Conservation (phyloP, 2,797 vertebrate genomes). For the Thripadectes ignobilis region DNA sequence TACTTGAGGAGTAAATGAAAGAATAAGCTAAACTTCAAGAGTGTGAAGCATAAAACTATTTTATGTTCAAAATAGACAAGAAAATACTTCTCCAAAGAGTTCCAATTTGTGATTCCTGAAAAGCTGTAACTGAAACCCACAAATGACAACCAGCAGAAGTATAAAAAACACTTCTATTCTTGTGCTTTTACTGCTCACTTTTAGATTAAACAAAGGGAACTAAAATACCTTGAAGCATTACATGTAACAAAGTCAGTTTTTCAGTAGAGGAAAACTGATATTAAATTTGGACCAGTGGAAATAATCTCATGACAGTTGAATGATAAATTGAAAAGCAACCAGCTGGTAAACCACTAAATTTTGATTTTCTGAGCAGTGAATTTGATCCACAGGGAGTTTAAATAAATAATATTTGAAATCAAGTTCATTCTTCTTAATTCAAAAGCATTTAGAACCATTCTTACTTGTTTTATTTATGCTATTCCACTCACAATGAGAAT, state of each 20-base stretch:
- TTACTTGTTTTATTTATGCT: neutral
- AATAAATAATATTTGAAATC: neutral
- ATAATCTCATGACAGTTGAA: neutral
- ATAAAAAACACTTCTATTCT: neutral
- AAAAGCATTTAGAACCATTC: neutral
- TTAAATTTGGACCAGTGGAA: neutral
- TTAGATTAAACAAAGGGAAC: neutral
- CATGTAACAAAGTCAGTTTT: neutral
- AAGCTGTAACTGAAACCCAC: neutral
- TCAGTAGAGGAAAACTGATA: neutral
- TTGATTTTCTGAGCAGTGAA: neutral
- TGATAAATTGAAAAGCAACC: neutral
- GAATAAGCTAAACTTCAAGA: neutral
- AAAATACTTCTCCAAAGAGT: neutral
- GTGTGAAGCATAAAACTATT: accelerated
- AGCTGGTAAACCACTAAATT: neutral
- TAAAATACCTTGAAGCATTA: neutral
- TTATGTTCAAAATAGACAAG: neutral
- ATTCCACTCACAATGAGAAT: neutral
- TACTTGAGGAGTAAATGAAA: neutral
- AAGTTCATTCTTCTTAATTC: neutral
- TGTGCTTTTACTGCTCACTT: neutral
- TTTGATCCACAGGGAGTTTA: neutral
- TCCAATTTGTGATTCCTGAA: neutral
- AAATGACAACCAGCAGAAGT: neutral